Evolutionary conservation across 2,888 invertebrate species (phyloP), one percentile per base, ranked within the genome.

Genomic region (Plebejus argus): DNA sequence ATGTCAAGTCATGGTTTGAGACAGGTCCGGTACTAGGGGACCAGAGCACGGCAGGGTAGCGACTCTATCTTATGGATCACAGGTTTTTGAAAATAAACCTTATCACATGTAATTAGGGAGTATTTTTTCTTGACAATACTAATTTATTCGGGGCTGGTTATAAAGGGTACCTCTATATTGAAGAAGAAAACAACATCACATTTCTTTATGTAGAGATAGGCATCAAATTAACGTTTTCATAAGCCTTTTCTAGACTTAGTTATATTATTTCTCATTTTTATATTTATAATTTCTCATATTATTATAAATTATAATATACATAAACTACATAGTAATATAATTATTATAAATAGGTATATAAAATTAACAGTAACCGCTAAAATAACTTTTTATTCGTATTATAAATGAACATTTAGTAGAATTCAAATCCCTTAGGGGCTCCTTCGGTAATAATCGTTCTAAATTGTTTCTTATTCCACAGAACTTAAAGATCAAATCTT

Each of bases 1-100:
- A 84, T 90, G 90, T 93, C 93, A 93, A 91, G 90, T 87, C 89
- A 89, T 90, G 89, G 90, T 86, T 88, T 85, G 83, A 89, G 94
- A 93, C 93, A 93, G 92, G 89, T 91, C 80, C 77, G 70, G 79
- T 89, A 94, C 91, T 81, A 93, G 93, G 93, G 79, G 15, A 39
- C 10, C 88, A 81, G 39, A 33, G 66, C 66, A 49, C 0, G 10
- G 6, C 3, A 84, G 79, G 85, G 86, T 45, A 61, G 5, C 12
- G 23, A 1, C 23, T 66, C 39, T 66, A 76, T 61, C 39, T 76
- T 39, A 28, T 35, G n/a, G 8, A 61, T n/a, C 8, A 23, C 20
- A 3, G 20, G 39, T 66, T 66, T 66, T 33, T n/a, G 4, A 74
- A 74, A 74, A 49, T 28, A 28, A 74, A 28, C 18, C 23, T 23